A percentile compares a stretch with the other conserved stretches of the same genome.
phyloP scores from a whole-genome alignment of 2,888 invertebrate genomes.

The Actias luna region DNA sequence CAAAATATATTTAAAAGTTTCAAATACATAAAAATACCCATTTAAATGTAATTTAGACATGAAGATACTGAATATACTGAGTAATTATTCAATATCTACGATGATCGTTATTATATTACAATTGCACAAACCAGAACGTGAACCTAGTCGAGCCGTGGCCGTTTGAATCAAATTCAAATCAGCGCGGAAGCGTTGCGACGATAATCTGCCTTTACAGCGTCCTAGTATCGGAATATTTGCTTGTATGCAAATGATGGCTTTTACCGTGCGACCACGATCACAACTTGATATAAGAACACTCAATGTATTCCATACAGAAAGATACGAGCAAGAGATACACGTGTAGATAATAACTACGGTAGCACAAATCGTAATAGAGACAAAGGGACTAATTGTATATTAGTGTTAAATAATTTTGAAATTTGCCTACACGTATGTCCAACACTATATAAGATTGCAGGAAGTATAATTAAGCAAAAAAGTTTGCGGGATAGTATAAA shows the following conservation, averaged over 20 bases:
- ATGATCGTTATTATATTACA: conserved; percentile 70
- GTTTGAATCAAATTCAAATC: conserved; percentile 73
- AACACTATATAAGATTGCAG: conserved; percentile 46
- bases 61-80: conserved; percentile 7
- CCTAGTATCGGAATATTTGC: conserved; percentile 74
- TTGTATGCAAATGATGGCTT: conserved; percentile 77
- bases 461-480: conserved; percentile 54
- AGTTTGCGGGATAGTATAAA: conserved; percentile 48
- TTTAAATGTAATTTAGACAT: conserved; percentile 5
- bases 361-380: conserved; percentile 67
- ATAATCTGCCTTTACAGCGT: conserved; percentile 65
- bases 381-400: conserved; percentile 60
- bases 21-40: neutral
- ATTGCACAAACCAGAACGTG: conserved; percentile 75
- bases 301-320: conserved; percentile 73
- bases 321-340: conserved; percentile 73
- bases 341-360: conserved; percentile 70
- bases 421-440: conserved; percentile 39
- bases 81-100: conserved; percentile 13
- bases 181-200: conserved; percentile 69
- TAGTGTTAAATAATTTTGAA: conserved; percentile 33
- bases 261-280: conserved; percentile 69
- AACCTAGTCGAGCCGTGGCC: conserved; percentile 55
- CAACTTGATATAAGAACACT: conserved; percentile 77
- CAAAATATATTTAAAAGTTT: no score